Percentiles rank a stretch among this genome's conserved stretches.
phyloP scores from a whole-genome alignment of 2,113 vertebrate species.

The Nestor notabilis region DNA sequence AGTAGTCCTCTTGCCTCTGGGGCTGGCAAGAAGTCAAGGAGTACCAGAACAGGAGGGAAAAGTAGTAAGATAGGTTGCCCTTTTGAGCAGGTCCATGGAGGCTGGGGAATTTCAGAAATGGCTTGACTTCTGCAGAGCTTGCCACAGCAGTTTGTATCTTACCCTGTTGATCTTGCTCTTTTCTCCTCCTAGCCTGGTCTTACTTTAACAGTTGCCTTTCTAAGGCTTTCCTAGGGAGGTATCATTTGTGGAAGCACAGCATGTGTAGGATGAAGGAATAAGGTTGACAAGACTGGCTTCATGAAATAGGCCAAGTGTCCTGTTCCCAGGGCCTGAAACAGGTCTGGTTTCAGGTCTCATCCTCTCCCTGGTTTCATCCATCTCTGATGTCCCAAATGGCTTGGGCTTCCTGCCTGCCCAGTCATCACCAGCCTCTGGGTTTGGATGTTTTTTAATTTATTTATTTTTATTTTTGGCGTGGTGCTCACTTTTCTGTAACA shows the following conservation, averaged over 20 bases:
- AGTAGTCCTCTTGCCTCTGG: neutral
- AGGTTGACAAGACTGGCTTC: neutral
- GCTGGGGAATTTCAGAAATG: neutral
- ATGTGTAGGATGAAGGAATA: neutral
- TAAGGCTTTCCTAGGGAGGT: neutral
- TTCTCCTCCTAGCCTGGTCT: neutral
- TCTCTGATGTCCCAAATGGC: neutral
- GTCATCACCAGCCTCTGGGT: neutral
- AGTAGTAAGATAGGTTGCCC: neutral
- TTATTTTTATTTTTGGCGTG: neutral
- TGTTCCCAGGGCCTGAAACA: neutral
- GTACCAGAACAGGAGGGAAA: neutral
- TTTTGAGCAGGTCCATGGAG: neutral
- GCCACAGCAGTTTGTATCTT: neutral
- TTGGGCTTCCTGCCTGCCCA: neutral
- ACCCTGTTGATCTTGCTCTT: neutral
- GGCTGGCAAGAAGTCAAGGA: neutral
- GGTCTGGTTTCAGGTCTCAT: neutral
- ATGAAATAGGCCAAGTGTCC: neutral
- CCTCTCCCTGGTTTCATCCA: neutral
- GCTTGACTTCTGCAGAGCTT: neutral
- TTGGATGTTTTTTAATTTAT: no score
- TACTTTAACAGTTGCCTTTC: neutral
- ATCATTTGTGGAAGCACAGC: neutral
- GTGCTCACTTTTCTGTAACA: neutral